Base-by-base conservation (phyloP, 2,888 invertebrate species). In the Eumerus sabulonum region DNA sequence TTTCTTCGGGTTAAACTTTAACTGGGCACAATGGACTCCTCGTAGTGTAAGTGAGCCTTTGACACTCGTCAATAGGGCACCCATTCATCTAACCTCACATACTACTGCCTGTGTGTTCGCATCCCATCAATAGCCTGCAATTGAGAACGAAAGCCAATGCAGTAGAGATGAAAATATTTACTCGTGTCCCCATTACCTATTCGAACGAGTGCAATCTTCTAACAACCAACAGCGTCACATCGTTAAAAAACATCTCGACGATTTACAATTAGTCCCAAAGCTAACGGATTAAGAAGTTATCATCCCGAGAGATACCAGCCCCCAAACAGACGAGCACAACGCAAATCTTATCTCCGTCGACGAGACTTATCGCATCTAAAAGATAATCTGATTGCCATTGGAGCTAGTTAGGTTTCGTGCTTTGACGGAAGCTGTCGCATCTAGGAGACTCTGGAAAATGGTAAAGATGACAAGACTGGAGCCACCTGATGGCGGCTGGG, bases 401-500 rank as follows among this genome's bases (percentile, higher is more conserved):
- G 18, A 45, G 11, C 51, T 63, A 48, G 53, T 64, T 19, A n/a
- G 19, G 18, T 1, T 42, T 50, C 13, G 38, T 36, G 51, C 5
- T 11, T 63, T 16, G 18, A 14, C 51, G 18, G 14, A 59, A 45
- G 45, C 27, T 45, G 57, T 38, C 9, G 38, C 36, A 1, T 19
- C 44, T n/a, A n/a, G 0, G 36, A 7, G 16, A 36, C 12, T 7
- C 27, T 7, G 42, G 11, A 64, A 12, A 38, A 79, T 79, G 79
- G 64, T 18, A 14, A 63, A 64, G 51, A 1, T 42, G 56, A 72
- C 59, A 48, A 76, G 82, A 62, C 67, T 85, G 19, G 87, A 86
- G 47, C 84, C 94, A 0, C 94, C 94, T 0, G 94, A 94, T 83
- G 95, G 95, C 3, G 95, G 95, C 0, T 96, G 94, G 94, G 95